These are phyloP conservation scores for Tyrannus savana DNA, from an alignment of 2,113 vertebrate species.

Conservation along the genomic window DNA sequence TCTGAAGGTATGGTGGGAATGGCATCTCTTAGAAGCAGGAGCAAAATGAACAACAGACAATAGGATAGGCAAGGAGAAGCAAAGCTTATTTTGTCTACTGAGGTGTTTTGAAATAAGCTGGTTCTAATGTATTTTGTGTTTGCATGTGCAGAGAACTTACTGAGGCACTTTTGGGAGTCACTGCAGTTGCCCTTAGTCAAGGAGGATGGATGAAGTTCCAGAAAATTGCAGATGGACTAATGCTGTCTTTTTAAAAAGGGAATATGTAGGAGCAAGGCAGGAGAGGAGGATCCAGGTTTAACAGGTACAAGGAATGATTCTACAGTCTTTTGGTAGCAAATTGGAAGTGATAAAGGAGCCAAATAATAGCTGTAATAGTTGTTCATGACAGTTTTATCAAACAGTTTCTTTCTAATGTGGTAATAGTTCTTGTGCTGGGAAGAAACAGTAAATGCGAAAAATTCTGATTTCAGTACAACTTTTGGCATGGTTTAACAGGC, in stretches of 20 bases:
- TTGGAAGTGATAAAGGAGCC: neutral
- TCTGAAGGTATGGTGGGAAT: neutral
- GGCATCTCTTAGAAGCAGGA: neutral
- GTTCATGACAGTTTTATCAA: neutral
- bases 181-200: neutral
- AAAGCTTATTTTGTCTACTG: neutral
- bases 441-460: neutral
- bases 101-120: neutral
- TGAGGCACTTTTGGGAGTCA: neutral
- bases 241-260: neutral
- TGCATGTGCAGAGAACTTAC: neutral
- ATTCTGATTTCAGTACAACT: neutral
- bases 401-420: neutral
- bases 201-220: neutral
- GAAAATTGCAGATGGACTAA: neutral
- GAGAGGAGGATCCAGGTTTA: neutral
- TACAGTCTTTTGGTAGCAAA: neutral
- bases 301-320: neutral
- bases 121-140: neutral
- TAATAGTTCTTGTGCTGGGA: neutral
- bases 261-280: neutral
- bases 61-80: neutral
- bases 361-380: neutral
- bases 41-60: neutral
- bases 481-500: neutral